A percentile compares a stretch with the other conserved stretches of the same genome.
phyloP scores from a whole-genome alignment of 2,888 invertebrate genomes.

The Volucella inflata region DNA sequence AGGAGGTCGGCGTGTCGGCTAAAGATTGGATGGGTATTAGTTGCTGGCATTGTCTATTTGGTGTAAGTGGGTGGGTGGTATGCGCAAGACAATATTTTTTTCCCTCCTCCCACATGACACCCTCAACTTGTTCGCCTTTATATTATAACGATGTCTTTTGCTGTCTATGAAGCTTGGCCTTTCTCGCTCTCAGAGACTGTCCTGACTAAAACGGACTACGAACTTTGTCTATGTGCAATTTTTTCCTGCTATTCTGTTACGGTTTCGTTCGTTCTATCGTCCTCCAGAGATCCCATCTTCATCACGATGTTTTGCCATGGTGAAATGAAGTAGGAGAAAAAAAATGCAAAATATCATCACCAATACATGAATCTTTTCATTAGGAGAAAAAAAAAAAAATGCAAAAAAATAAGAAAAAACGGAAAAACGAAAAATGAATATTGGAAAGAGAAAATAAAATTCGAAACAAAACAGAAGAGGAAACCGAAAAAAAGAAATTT shows the following conservation, averaged over 20 bases:
- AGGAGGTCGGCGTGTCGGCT: constrained; percentile 23
- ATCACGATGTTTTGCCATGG: not conserved
- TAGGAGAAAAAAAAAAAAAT: not conserved
- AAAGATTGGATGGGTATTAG: constrained; percentile 61
- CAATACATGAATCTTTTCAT: constrained; percentile 36
- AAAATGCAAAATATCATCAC: constrained; percentile 17
- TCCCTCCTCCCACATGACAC: not conserved
- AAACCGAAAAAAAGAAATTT: constrained; percentile 45
- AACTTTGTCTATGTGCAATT: constrained; percentile 52
- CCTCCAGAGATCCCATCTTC: constrained; percentile 29
- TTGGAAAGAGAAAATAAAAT: not conserved
- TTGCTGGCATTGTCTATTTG: constrained; percentile 60
- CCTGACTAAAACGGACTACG: constrained; percentile 1
- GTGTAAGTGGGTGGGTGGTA: constrained; percentile 55
- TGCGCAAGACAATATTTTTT: constrained; percentile 64
- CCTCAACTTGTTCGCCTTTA: not conserved
- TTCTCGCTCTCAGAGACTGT: constrained; percentile 39
- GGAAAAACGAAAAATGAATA: not conserved
- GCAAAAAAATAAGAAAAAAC: not conserved
- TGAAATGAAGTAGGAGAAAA: not conserved
- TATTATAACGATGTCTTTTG: constrained; percentile 35
- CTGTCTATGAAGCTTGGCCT: constrained; percentile 55
- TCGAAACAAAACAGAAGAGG: not conserved
- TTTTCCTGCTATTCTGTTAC: constrained; percentile 4
- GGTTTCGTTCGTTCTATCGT: constrained; percentile 15